Evolutionary conservation across 2,888 invertebrate genomes (phyloP), one percentile per base, ranked within the genome.

Genomic region (Agrotis clavis): DNA sequence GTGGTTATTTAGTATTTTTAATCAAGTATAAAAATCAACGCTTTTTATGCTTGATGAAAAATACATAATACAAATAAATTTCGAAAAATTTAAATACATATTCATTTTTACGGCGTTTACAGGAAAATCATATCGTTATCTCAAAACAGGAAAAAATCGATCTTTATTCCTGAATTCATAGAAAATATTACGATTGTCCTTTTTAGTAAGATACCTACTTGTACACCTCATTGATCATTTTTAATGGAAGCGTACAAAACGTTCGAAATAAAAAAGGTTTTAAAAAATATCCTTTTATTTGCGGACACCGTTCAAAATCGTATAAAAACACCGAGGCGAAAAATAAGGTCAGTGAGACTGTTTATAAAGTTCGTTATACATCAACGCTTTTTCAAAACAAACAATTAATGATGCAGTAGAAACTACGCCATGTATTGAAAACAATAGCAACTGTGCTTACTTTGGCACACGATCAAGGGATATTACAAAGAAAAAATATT

Each of bases 381-480:
- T 81, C 53, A 69, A 59, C 48, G 47, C 41, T 60, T 59, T 51
- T 69, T 14, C 60, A 71, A 57, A 69, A 73, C 73, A 83, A 77
- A 77, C 66, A 74, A 48, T 57, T 25, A 60, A 61, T 71, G 67
- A 66, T 69, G 73, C 71, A 41, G 66, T 75, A 53, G 21, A 62
- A 70, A 67, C 57, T 63, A 45, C 48, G 50, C 75, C 74, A 71
- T 80, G 73, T 19, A 73, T 50, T 67, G 56, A 60, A 74, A 77
- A 75, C 81, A 83, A 76, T 70, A 74, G 56, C 73, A 57, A 57
- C 57, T 68, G 56, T 81, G 78, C 72, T 83, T 81, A 83, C 68
- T 45, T 83, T 83, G 83, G 83, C 83, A 76, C 63, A 65, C 60
- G 81, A 83, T 83, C 83, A 83, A 83, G 71, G 71, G 56, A 47